phyloP scores from a whole-genome alignment of 2,113 vertebrate genomes.

The Myanophis thanlyinensis region DNA sequence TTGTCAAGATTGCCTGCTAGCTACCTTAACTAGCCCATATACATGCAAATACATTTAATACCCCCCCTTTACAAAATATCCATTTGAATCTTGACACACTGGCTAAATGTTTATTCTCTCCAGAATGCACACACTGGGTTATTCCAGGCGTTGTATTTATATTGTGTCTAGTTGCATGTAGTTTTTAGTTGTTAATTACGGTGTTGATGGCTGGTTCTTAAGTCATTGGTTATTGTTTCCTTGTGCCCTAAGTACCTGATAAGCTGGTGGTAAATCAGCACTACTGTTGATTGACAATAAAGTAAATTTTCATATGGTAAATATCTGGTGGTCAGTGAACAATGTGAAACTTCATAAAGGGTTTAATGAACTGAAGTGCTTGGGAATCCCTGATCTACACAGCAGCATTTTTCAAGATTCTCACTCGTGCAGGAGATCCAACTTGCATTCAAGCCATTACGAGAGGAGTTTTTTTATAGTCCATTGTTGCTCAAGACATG shows the following conservation, averaged over 20 bases:
- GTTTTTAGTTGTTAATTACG: neutral
- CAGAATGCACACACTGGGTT: neutral
- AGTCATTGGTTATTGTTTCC: neutral
- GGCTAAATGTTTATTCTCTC: neutral
- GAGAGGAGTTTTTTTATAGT: neutral
- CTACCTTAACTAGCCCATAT: no score
- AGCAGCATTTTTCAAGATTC: neutral
- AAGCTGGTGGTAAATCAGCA: neutral
- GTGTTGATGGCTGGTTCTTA: neutral
- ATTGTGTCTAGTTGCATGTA: neutral
- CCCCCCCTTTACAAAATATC: no score
- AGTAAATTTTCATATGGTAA: neutral
- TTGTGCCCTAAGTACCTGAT: neutral
- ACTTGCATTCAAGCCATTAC: neutral
- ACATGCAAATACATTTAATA: no score
- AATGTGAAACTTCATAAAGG: neutral
- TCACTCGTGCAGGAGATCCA: neutral
- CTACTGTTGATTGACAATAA: neutral
- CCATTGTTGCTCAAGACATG: neutral
- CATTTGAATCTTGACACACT: no score
- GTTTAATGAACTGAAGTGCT: neutral
- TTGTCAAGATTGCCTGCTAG: no score
- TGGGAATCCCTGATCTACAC: neutral
- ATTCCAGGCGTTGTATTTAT: neutral
- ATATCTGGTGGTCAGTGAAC: neutral